phyloP scores from a whole-genome alignment of 2,113 vertebrate species.

The Nycticebus coucang region DNA sequence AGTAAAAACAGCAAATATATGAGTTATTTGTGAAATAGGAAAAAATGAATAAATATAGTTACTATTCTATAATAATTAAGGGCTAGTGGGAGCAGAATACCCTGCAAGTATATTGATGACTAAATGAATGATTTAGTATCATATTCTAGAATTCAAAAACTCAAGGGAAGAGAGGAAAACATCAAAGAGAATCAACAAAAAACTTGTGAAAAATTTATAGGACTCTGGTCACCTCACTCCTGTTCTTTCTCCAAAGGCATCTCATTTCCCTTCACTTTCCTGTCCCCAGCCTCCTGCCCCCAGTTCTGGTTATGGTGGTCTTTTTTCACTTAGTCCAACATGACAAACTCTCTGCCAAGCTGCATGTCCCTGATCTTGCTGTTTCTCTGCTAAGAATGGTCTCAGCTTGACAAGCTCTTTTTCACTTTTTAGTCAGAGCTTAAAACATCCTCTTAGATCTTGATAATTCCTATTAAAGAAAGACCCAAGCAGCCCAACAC shows the following conservation, averaged over 20 bases:
- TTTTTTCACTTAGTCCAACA: background rate
- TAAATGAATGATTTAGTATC: background rate
- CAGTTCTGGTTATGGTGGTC: background rate
- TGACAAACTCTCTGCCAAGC: background rate
- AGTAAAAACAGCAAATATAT: constrained; percentile 26
- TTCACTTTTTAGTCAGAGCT: background rate
- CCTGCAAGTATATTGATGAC: background rate
- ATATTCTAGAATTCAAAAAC: background rate
- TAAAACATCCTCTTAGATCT: background rate
- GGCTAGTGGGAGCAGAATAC: background rate
- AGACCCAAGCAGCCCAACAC: background rate
- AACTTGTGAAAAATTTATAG: background rate
- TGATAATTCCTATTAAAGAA: background rate
- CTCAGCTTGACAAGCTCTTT: background rate
- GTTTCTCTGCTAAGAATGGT: background rate
- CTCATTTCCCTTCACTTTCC: background rate
- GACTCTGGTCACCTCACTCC: background rate
- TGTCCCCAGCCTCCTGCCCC: fast-evolving
- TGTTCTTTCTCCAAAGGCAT: background rate
- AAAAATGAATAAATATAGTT: constrained; percentile 28
- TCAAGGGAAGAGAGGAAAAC: background rate
- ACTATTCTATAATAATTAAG: background rate
- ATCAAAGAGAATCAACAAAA: background rate
- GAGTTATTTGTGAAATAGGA: constrained; percentile 6
- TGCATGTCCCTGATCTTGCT: background rate